Conservation (phyloP, 2,888 invertebrate species). For the Tenthredo notha region DNA sequence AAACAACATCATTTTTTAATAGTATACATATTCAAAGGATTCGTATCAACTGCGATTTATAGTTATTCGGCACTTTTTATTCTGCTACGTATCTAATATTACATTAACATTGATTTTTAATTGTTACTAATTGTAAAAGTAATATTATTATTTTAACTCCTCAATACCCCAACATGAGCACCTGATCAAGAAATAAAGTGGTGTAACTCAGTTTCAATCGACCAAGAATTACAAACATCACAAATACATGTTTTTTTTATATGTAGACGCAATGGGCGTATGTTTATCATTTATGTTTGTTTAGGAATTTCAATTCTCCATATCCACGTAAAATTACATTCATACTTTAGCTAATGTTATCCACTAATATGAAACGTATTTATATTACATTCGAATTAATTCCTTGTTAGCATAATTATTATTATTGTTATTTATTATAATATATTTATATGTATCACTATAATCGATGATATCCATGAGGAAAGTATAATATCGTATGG, state of each 20-base stretch:
- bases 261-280: not conserved
- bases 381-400: not conserved
- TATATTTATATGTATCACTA: not conserved
- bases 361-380: not conserved
- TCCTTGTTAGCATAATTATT: not conserved
- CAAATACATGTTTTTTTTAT: not conserved
- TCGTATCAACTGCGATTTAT: not conserved
- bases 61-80: not conserved
- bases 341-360: not conserved
- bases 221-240: not conserved
- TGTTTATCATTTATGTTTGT: not conserved
- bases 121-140: too few species aligned
- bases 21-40: not conserved
- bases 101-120: not conserved
- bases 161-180: not conserved
- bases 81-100: not conserved
- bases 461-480: not conserved
- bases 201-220: not conserved
- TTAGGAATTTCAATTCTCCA: not conserved
- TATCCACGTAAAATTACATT: too few species aligned
- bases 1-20: slow-evolving; percentile 5
- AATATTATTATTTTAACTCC: not conserved
- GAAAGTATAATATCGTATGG: not conserved
- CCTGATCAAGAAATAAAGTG: not conserved
- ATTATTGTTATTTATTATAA: not conserved